Conservation (phyloP, 2,113 vertebrate genomes). For the Mus musculus region DNA sequence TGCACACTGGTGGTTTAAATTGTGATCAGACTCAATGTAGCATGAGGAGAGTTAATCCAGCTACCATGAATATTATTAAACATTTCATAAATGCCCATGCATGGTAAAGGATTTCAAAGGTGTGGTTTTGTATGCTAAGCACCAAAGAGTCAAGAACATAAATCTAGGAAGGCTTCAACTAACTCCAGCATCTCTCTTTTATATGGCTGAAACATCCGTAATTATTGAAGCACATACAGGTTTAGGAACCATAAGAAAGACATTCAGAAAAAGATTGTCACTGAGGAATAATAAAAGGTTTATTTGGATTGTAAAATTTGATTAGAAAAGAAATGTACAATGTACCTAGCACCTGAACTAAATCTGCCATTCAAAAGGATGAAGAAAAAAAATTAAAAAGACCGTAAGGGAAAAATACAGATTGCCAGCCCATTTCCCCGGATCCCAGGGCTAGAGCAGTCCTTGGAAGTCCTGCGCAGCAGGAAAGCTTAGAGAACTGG, state of each 20-base stretch:
- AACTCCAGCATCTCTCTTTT: not conserved
- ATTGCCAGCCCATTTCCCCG: not conserved
- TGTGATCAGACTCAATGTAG: constrained; percentile 50
- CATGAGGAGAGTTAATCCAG: constrained; percentile 52
- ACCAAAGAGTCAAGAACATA: constrained; percentile 43
- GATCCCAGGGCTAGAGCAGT: not conserved
- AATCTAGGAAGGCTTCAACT: constrained; percentile 12
- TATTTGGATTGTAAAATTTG: constrained; percentile 55
- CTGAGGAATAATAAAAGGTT: constrained; percentile 44
- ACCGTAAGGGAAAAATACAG: not conserved
- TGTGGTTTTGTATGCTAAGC: constrained; percentile 40
- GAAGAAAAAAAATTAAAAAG: not conserved
- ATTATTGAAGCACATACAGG: constrained; percentile 52
- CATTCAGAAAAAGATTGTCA: constrained; percentile 53
- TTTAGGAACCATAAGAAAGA: constrained; percentile 34
- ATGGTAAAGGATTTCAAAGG: constrained; percentile 58
- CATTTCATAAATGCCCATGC: constrained; percentile 56
- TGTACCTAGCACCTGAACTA: constrained; percentile 25
- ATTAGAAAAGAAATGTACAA: constrained; percentile 38
- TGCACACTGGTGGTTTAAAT: constrained; percentile 64
- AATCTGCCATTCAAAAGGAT: constrained; percentile 1
- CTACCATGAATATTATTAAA: constrained; percentile 67
- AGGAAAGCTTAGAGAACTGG: not conserved
- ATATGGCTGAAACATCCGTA: not conserved
- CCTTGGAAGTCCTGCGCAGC: not conserved